These are phyloP conservation scores for Drosophila siamana DNA, from an alignment of 2,888 invertebrate species.

Conservation along the genomic window DNA sequence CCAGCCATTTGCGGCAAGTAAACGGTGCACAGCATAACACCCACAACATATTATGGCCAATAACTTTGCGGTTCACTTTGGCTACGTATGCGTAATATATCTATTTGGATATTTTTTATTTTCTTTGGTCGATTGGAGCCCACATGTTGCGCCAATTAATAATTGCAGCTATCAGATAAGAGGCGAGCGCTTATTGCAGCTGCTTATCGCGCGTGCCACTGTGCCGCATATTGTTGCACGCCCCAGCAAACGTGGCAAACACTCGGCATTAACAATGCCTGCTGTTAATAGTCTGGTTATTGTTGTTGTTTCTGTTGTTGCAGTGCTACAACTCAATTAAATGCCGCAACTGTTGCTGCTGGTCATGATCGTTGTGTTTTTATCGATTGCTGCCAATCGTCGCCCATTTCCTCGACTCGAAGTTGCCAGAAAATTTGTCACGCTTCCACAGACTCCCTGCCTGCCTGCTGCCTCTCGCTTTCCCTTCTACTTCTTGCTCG, in stretches of 20 bases:
- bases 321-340: slow-evolving; percentile 62
- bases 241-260: slow-evolving; percentile 32
- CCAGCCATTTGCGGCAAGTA: slow-evolving; percentile 58
- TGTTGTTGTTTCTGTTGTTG: too few relatives aligned
- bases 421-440: slow-evolving; percentile 52
- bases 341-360: slow-evolving; percentile 28
- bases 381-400: slow-evolving; percentile 68
- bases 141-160: slow-evolving; percentile 71
- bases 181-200: slow-evolving; percentile 28
- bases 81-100: slow-evolving; percentile 47
- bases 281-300: too few relatives aligned
- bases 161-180: slow-evolving; percentile 66
- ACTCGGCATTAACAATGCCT: slow-evolving; percentile 29
- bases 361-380: slow-evolving; percentile 65
- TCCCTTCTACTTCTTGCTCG: too few relatives aligned
- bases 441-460: slow-evolving; percentile 29
- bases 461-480: not conserved
- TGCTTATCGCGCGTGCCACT: slow-evolving; percentile 56
- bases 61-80: slow-evolving; percentile 18
- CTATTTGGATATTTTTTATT: slow-evolving; percentile 3
- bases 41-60: slow-evolving; percentile 44
- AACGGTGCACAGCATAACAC: slow-evolving; percentile 45
- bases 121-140: slow-evolving; percentile 28
- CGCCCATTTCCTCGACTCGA: slow-evolving; percentile 38
- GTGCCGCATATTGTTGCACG: slow-evolving; percentile 44